Base-by-base conservation (phyloP, 1,140 invertebrate species). In the Dolichoris vasculosae region DNA sequence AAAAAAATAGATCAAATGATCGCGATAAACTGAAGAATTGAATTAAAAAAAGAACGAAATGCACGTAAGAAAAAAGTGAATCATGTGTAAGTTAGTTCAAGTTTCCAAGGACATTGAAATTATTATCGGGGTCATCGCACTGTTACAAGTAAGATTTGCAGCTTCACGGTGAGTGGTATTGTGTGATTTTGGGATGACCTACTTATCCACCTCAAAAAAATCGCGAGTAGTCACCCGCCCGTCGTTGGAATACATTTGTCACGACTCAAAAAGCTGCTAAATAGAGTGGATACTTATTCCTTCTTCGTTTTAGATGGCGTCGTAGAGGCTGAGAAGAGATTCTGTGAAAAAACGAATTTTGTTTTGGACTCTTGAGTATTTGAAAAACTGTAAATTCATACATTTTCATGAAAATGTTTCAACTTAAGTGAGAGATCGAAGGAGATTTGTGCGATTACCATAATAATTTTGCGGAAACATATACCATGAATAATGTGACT, bases 161-260 rank as follows among this genome's bases (percentile, higher is more conserved):
- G 78, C 38, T 11, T 69, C 63, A 48, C 82, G 80, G 86, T 88
- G 86, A 88, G 71, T 88, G 86, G 86, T 64, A 86, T 78, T 83
- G 84, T 83, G 83, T 43, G 84, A 87, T 86, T 84, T 87, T 67
- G 59, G 76, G 82, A 84, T 85, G 88, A 87, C 88, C 87, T 38
- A 89, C 88, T 89, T 89, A 76, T 23, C 43, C 75, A 13, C 35
- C 32, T 67, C 8, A 30, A n/a, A 51, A 75, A 76, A 17, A 13
- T 46, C 20, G 3, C 43, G 26, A 23, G 40, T 38, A 26, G 8
- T 26, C 20, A 9, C 23, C 35, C 6, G 1, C 4, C 30, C n/a
- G 35, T 17, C 55, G 20, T 26, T 51, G 23, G 55, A 4, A 59
- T 26, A 6, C 23, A 26, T 2, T 59, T 26, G 55, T 59, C 3